phyloP scores from a whole-genome alignment of 2,113 vertebrate species.

The Turdus rufiventris region DNA sequence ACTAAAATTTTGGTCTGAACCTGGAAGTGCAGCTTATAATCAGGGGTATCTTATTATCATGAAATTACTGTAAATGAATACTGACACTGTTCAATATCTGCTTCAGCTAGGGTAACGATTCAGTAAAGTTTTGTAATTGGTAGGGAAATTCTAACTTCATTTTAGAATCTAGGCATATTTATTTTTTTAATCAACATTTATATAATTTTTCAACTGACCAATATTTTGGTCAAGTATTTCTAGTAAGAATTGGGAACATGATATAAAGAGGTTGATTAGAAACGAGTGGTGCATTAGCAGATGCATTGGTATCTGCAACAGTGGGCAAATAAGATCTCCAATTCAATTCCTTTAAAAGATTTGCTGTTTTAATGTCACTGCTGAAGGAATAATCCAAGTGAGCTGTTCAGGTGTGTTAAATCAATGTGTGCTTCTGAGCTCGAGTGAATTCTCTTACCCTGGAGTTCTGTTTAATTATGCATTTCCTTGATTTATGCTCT shows the following conservation, averaged over 20 bases:
- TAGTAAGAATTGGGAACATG: background rate
- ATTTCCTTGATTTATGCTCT: background rate
- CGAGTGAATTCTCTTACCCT: accelerated
- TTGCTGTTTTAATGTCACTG: background rate
- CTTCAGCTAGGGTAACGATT: background rate
- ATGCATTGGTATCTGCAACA: background rate
- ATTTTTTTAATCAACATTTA: background rate
- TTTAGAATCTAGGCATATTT: background rate
- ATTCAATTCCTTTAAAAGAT: background rate
- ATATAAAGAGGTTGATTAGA: background rate
- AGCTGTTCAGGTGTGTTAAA: background rate
- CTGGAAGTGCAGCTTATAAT: too few relatives aligned
- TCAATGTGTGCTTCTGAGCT: background rate
- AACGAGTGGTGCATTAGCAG: background rate
- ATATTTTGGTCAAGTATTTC: background rate
- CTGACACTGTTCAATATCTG: background rate
- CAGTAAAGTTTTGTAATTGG: background rate
- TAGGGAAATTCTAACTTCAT: background rate
- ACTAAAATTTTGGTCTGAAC: too few relatives aligned
- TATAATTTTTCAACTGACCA: background rate
- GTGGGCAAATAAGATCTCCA: background rate
- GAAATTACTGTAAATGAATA: background rate
- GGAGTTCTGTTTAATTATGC: background rate
- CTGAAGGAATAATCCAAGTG: background rate
- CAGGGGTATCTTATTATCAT: too few relatives aligned